phyloP scores from a whole-genome alignment of 64 coral and sea anemone genomes.

The Pachyseris speciosa region DNA sequence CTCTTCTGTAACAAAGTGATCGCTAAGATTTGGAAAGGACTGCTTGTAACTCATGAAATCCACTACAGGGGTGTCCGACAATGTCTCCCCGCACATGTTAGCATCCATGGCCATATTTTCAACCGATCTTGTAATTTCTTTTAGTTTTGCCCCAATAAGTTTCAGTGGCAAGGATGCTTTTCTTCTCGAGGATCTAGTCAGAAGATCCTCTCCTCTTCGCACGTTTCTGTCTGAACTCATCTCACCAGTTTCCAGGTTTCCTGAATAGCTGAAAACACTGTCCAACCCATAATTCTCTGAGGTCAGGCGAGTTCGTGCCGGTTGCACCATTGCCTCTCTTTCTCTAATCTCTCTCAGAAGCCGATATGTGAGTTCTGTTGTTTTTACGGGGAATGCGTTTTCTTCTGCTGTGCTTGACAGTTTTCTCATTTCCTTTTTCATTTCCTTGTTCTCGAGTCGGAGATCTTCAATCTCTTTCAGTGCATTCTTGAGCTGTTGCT shows the following conservation, averaged over 20 bases:
- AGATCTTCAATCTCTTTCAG: constrained; percentile 73
- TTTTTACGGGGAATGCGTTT: constrained; percentile 52
- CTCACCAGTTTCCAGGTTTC: neutral
- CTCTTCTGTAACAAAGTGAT: neutral
- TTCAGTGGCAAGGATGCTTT: constrained; percentile 2
- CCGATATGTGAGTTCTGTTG: constrained; percentile 66
- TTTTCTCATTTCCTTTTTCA: constrained; percentile 78
- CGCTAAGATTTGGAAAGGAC: too few species aligned
- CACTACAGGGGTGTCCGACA: neutral
- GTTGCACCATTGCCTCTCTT: constrained; percentile 9
- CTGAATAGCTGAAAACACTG: neutral
- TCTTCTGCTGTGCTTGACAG: constrained; percentile 34
- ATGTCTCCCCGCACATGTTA: neutral
- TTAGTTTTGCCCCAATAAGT: constrained; percentile 13
- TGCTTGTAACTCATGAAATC: neutral
- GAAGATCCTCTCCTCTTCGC: neutral
- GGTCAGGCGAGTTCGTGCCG: neutral
- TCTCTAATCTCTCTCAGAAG: constrained; percentile 66
- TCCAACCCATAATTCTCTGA: neutral
- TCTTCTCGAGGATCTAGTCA: neutral
- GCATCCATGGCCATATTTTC: constrained; percentile 35
- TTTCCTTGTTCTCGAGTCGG: constrained; percentile 71
- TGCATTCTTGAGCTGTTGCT: constrained; percentile 66
- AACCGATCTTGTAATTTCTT: constrained; percentile 48
- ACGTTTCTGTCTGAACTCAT: neutral